Conservation (phyloP, 2,113 vertebrate species). For the Lasiurus borealis region DNA sequence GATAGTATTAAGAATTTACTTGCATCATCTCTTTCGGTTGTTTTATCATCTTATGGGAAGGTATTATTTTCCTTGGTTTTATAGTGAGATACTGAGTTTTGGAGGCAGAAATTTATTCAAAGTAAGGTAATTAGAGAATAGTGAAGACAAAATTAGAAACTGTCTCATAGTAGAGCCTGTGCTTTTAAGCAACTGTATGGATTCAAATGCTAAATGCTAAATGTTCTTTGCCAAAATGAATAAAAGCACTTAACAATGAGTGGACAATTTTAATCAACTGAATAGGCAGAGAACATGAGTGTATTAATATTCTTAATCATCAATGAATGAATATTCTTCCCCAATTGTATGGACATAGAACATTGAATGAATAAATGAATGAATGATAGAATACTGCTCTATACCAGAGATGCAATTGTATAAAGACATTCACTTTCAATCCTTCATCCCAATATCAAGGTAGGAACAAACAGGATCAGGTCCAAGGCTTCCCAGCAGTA, state of each 20-base stretch:
- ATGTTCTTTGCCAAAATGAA: background rate
- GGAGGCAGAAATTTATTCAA: background rate
- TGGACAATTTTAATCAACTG: background rate
- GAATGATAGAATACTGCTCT: background rate
- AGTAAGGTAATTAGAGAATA: background rate
- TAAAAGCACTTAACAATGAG: background rate
- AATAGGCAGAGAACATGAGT: background rate
- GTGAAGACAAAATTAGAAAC: background rate
- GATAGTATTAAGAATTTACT: background rate
- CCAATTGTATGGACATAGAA: background rate
- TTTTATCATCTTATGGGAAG: background rate
- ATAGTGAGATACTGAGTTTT: background rate
- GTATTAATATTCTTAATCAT: background rate
- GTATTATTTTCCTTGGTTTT: background rate
- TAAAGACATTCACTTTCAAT: background rate
- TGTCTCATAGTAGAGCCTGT: background rate
- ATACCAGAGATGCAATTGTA: background rate
- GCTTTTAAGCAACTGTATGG: background rate
- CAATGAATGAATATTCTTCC: background rate
- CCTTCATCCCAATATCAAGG: background rate
- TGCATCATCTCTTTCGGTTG: background rate
- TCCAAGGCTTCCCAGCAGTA: background rate
- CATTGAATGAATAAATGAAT: background rate
- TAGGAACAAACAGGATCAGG: background rate
- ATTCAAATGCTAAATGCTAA: background rate